phyloP scores from a whole-genome alignment of 1,140 invertebrate genomes.

The Gonioctena quinquepunctata region DNA sequence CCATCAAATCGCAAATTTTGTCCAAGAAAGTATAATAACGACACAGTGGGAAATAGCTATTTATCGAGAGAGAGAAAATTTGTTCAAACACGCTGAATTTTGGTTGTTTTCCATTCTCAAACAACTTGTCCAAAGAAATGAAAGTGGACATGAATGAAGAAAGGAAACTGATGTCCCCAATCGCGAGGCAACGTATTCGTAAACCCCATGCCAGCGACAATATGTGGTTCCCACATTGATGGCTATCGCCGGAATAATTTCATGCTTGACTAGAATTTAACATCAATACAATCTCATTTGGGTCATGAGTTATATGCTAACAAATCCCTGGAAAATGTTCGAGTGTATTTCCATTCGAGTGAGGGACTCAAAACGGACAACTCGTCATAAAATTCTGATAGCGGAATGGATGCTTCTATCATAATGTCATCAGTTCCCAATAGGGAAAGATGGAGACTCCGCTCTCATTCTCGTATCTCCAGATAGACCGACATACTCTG shows the following conservation, averaged over 20 bases:
- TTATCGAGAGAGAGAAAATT: no score
- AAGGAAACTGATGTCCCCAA: not conserved
- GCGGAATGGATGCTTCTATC: not conserved
- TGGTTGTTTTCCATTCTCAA: no score
- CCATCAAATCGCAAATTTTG: no score
- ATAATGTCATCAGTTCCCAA: not conserved
- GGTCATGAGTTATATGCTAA: not conserved
- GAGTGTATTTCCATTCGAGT: not conserved
- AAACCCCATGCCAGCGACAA: not conserved
- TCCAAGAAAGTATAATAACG: no score
- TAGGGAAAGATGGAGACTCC: not conserved
- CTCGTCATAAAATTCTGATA: not conserved
- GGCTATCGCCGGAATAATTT: not conserved
- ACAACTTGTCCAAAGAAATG: no score
- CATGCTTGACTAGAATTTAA: not conserved
- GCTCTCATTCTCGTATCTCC: not conserved
- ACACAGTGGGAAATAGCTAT: no score
- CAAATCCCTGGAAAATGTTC: not conserved
- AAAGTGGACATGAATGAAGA: no score
- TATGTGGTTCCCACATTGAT: not conserved
- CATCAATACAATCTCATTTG: not conserved
- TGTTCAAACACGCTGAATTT: no score
- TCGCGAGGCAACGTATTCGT: not conserved
- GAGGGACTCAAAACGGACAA: not conserved
- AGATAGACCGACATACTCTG: not conserved